These are phyloP conservation scores for Dendrolimus kikuchii DNA, from an alignment of 1,140 invertebrate species.

Conservation along the genomic window DNA sequence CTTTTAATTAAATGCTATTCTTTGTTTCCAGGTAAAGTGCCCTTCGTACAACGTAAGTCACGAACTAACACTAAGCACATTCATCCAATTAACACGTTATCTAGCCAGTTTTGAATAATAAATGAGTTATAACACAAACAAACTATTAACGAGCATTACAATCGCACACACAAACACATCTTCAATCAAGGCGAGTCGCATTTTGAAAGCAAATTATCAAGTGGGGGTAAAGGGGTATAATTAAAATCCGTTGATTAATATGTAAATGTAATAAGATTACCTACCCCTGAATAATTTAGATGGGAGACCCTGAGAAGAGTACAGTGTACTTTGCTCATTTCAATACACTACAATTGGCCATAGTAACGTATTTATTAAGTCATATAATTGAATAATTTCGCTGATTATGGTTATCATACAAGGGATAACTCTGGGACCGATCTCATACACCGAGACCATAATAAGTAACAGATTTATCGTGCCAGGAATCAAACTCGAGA, in stretches of 20 bases:
- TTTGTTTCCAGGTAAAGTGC: conserved; percentile 40
- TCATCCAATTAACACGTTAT: conserved; percentile 13
- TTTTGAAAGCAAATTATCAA: conserved; percentile 65
- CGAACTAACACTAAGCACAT: conserved; percentile 6
- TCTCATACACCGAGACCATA: too few relatives aligned
- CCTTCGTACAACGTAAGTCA: conserved; percentile 22
- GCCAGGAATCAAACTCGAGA: too few relatives aligned
- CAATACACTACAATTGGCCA: conserved; percentile 50
- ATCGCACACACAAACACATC: conserved; percentile 35
- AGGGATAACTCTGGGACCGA: too few relatives aligned
- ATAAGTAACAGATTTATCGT: too few relatives aligned
- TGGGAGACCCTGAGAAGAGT: conserved; percentile 47
- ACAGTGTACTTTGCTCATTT: conserved; percentile 58
- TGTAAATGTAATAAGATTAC: conserved; percentile 98
- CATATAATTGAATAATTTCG: conserved; percentile 30
- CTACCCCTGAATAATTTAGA: conserved; percentile 70
- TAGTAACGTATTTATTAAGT: conserved; percentile 36
- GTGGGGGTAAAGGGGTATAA: conserved; percentile 79
- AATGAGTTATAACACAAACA: conserved; percentile 31
- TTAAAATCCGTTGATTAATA: conserved; percentile 98
- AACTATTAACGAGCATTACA: conserved; percentile 42
- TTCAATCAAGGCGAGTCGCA: conserved; percentile 59
- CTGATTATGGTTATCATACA: too few relatives aligned
- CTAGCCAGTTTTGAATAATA: too few relatives aligned
- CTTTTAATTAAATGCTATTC: conserved; percentile 3